Percentiles rank a stretch among this genome's conserved stretches.
phyloP scores from a whole-genome alignment of 1,140 invertebrate genomes.

The Brachystomella parvula region DNA sequence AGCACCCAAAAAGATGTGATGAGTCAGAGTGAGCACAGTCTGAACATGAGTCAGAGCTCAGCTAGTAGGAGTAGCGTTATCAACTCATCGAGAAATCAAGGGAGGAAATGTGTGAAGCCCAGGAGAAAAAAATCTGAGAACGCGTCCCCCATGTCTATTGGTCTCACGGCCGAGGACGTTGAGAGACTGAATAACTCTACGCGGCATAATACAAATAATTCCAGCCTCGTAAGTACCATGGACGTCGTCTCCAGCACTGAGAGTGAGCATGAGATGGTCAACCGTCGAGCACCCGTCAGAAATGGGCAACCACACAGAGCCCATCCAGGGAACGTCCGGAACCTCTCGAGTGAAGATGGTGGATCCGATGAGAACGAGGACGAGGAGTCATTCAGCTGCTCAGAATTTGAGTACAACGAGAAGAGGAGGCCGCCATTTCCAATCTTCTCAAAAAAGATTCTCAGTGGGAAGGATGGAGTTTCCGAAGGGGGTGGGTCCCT shows the following conservation, averaged over 20 bases:
- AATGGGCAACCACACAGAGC: too few relatives aligned
- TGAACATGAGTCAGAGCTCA: constrained; percentile 39
- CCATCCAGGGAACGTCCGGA: constrained; percentile 22
- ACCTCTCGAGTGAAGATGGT: background rate
- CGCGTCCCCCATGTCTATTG: constrained; percentile 58
- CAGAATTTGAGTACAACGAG: constrained; percentile 94
- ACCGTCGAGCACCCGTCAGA: too few relatives aligned
- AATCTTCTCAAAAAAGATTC: constrained; percentile 18
- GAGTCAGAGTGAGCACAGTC: constrained; percentile 2
- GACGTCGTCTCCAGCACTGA: constrained; percentile 85
- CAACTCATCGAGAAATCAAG: constrained; percentile 24
- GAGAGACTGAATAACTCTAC: constrained; percentile 72
- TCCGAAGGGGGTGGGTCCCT: constrained; percentile 87
- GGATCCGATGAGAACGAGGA: constrained; percentile 57
- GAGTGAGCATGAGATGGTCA: too few relatives aligned
- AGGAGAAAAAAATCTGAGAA: constrained; percentile 29
- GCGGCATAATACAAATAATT: constrained; percentile 61
- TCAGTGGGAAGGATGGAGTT: constrained; percentile 40
- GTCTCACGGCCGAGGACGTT: constrained; percentile 84
- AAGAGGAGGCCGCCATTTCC: constrained; percentile 49
- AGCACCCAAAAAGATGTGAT: constrained; percentile 32
- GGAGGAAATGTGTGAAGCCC: constrained; percentile 39
- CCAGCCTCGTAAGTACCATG: constrained; percentile 80
- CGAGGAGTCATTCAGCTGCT: constrained; percentile 94
- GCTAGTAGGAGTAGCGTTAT: constrained; percentile 36